phyloP scores from a whole-genome alignment of 2,797 vertebrate genomes.

The Hyperoplus lanceolatus region DNA sequence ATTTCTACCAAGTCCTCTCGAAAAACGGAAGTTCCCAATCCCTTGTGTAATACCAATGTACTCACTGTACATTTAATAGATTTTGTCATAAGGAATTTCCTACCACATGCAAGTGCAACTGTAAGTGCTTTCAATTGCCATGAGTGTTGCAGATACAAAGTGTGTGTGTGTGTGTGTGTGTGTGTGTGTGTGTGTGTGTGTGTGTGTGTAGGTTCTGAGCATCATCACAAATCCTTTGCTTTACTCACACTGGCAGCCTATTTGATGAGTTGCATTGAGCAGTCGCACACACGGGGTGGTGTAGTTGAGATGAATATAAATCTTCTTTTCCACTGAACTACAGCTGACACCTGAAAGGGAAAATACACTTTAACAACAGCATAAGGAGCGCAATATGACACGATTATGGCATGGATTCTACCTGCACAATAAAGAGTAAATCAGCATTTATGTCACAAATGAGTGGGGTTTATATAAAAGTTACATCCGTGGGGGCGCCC shows the following conservation, averaged over 20 bases:
- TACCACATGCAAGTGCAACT: neutral
- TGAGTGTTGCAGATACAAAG: neutral
- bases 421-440: neutral
- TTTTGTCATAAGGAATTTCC: neutral
- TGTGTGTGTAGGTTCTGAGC: too few relatives aligned
- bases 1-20: too few relatives aligned
- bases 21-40: too few relatives aligned
- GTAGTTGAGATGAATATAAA: conserved; percentile 92
- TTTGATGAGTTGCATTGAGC: conserved; percentile 96
- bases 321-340: conserved; percentile 94
- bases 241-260: conserved; percentile 97
- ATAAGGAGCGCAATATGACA: neutral
- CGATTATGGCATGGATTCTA: neutral
- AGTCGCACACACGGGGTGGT: conserved; percentile 93
- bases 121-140: neutral
- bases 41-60: too few relatives aligned
- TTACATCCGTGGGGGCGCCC: too few relatives aligned
- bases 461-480: neutral
- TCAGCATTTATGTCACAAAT: neutral
- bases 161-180: neutral
- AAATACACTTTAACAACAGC: conserved; percentile 1
- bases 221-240: neutral
- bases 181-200: too few relatives aligned
- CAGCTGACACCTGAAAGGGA: conserved; percentile 70
- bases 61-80: too few relatives aligned